Evolutionary conservation across 2,888 invertebrate genomes (phyloP).

Genomic region (Platypus cylindrus): DNA sequence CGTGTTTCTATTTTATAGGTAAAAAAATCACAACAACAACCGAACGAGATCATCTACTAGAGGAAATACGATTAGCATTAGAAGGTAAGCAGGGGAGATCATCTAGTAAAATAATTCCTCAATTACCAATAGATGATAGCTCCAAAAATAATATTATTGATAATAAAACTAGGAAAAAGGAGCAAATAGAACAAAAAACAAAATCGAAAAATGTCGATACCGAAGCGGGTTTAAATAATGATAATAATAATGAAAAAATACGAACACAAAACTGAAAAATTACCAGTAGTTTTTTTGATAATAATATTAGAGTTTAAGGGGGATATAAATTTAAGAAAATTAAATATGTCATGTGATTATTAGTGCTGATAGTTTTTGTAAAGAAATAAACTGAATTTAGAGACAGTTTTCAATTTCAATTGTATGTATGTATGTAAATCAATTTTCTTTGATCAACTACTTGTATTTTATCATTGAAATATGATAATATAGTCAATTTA

Average conservation of each 20-base stretch:
- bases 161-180: constrained; percentile 13
- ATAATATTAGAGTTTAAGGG: no score
- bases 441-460: no score
- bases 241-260: constrained; percentile 26
- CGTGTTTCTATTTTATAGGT: no score
- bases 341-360: no score
- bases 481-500: no score
- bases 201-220: constrained; percentile 15
- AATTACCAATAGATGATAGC: constrained; percentile 8
- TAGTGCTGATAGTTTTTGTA: no score
- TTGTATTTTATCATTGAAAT: no score
- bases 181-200: constrained; percentile 16
- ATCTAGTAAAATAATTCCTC: constrained; percentile 8
- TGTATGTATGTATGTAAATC: no score
- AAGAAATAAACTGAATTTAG: no score
- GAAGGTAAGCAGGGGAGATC: constrained; percentile 32
- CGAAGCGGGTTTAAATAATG: constrained; percentile 17
- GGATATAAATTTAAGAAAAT: no score
- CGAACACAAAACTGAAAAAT: constrained; percentile 27
- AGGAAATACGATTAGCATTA: constrained; percentile 48
- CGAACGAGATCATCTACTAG: constrained; percentile 43
- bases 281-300: background rate
- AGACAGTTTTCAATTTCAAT: no score
- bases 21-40: constrained; percentile 47
- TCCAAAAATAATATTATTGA: constrained; percentile 10